These are phyloP conservation scores for Allophyes oxyacanthae DNA, from an alignment of 2,888 invertebrate species.

Conservation along the genomic window DNA sequence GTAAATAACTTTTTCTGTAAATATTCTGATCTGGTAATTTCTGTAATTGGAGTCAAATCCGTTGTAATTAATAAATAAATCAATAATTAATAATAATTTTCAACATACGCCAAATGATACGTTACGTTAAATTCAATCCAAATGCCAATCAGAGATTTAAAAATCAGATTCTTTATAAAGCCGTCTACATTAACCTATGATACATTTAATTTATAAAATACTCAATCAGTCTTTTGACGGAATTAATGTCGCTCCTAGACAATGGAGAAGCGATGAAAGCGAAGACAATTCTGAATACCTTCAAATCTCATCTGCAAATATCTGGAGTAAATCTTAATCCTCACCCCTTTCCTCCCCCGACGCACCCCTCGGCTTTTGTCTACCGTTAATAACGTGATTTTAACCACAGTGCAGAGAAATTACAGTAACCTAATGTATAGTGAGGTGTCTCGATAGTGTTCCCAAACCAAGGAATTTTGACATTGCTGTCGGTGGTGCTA, in stretches of 20 bases:
- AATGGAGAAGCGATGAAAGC: conserved; percentile 62
- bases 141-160: too few relatives aligned
- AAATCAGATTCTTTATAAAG: too few relatives aligned
- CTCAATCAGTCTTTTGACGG: conserved; percentile 53
- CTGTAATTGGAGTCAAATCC: too few relatives aligned
- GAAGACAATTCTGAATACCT: conserved; percentile 68
- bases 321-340: conserved; percentile 84
- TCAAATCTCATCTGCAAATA: conserved; percentile 83
- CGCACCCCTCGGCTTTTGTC: conserved; percentile 51
- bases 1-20: too few relatives aligned
- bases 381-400: conserved; percentile 58
- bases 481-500: too few relatives aligned
- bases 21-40: too few relatives aligned
- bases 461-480: too few relatives aligned
- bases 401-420: conserved; percentile 31
- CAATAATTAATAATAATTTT: too few relatives aligned
- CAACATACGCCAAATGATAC: too few relatives aligned
- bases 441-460: not conserved
- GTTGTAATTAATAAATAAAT: too few relatives aligned
- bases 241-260: conserved; percentile 67
- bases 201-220: conserved; percentile 33
- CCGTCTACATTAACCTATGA: not conserved
- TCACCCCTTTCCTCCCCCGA: conserved; percentile 38
- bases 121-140: too few relatives aligned
- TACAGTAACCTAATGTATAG: conserved; percentile 7